Base-by-base conservation (phyloP, 2,888 invertebrate species). In the Allygus modestus region DNA sequence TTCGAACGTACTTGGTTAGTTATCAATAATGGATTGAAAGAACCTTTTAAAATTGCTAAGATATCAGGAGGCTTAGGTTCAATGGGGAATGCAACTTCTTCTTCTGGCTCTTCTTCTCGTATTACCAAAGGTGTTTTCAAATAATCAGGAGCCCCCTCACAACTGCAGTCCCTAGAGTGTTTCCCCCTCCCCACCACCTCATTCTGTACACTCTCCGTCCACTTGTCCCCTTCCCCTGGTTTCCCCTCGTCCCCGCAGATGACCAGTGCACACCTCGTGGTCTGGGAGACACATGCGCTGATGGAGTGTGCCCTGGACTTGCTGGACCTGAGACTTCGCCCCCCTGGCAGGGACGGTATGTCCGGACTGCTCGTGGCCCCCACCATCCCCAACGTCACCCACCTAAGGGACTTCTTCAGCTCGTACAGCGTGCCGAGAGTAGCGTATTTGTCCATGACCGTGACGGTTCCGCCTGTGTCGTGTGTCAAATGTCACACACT, bases 221-320 rank as follows among this genome's bases (percentile, higher is more conserved):
- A 83, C 28, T 58, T 31, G 17, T 69, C 82, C 23, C 37, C 61
- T 23, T 26, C 75, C 51, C 23, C 54, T 41, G n/a, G 71, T 31
- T 23, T 20, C 17, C 17, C 46, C 41, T 82, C 82, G 43, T 84
- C 84, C 65, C 85, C 87, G 20, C 88, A 81, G 17, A 88, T 87
- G 69, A 87, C 85, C 83, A 88, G 71, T 2, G 88, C 88, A 73
- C 87, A 87, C 65, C 85, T 84, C 2, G 87, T 87, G 65, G 84
- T 87, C 83, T 87, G 85, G 61, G 86, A 43, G 51, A 87, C 87
- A 61, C 87, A 87, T 69, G 87, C 86, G 61, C 84, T 87, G 43
- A 88, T 84, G 23, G 87, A 87, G 37, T 87, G 85, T 31, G 86
- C 43, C 51, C 85, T 61, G 4, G 31, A 23, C 71, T 82, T 83